phyloP scores from a whole-genome alignment of 2,888 invertebrate genomes.

The Thumatha senex region DNA sequence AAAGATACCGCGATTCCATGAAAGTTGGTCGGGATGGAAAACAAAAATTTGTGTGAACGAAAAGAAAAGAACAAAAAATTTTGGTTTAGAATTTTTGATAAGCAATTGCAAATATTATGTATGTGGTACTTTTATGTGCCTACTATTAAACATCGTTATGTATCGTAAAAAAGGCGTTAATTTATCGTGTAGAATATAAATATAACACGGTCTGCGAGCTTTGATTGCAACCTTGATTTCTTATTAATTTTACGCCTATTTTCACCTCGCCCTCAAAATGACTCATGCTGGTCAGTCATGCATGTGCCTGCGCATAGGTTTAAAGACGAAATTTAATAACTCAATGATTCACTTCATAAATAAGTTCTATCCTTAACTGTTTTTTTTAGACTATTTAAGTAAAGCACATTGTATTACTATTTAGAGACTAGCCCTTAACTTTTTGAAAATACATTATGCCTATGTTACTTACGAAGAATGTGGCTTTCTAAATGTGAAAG shows the following conservation, averaged over 20 bases:
- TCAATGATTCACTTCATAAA: slow-evolving; percentile 13
- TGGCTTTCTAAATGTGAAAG: too few species aligned
- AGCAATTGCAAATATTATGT: slow-evolving; percentile 5
- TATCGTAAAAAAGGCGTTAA: slow-evolving; percentile 38
- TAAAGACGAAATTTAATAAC: slow-evolving; percentile 26
- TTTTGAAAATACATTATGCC: too few species aligned
- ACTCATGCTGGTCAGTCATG: slow-evolving; percentile 37
- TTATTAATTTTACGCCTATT: slow-evolving; percentile 72
- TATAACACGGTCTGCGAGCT: slow-evolving; percentile 37
- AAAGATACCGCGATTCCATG: slow-evolving; percentile 2
- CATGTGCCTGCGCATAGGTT: slow-evolving; percentile 38
- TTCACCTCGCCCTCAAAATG: slow-evolving; percentile 51
- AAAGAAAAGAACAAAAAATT: too few species aligned
- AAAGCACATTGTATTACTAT: too few species aligned
- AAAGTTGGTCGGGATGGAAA: not conserved
- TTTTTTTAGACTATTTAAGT: too few species aligned
- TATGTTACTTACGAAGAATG: too few species aligned
- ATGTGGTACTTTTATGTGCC: slow-evolving; percentile 14
- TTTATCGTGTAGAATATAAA: slow-evolving; percentile 47
- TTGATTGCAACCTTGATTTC: slow-evolving; percentile 66
- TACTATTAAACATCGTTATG: slow-evolving; percentile 23
- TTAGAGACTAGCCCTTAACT: too few species aligned
- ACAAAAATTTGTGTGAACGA: slow-evolving; percentile 1
- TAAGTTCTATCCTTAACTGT: not conserved
- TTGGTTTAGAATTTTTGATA: not conserved